These are phyloP conservation scores for Scylla paramamosain DNA, from an alignment of 1,140 invertebrate species.

Conservation along the genomic window DNA sequence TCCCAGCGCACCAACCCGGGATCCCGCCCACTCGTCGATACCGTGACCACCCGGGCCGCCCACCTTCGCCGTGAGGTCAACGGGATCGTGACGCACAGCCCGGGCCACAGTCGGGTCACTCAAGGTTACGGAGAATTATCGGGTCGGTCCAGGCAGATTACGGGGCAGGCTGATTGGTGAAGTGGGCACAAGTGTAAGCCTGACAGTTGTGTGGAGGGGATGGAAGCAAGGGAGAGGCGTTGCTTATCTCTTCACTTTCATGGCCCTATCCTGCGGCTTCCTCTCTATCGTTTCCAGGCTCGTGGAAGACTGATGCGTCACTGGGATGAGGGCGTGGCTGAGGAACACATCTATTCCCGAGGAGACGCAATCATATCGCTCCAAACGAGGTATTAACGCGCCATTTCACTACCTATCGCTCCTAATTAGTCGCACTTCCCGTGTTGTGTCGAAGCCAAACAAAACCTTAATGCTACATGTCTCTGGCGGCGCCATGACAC, in stretches of 20 bases:
- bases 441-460: too few relatives aligned
- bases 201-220: not conserved
- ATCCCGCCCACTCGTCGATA: not conserved
- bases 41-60: conserved; percentile 10
- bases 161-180: not conserved
- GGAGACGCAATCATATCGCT: too few relatives aligned
- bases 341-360: too few relatives aligned
- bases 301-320: too few relatives aligned
- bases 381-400: too few relatives aligned
- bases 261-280: too few relatives aligned
- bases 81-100: not conserved
- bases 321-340: too few relatives aligned
- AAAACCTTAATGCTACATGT: too few relatives aligned
- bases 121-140: not conserved
- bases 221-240: not conserved
- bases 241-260: not conserved
- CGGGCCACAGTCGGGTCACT: not conserved
- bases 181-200: not conserved
- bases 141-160: not conserved
- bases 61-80: not conserved
- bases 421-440: too few relatives aligned
- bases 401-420: too few relatives aligned
- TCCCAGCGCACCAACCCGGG: not conserved
- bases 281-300: not conserved
- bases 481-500: too few relatives aligned